Evolutionary conservation across 2,888 invertebrate genomes (phyloP).

Genomic region (Melinaea menophilus): DNA sequence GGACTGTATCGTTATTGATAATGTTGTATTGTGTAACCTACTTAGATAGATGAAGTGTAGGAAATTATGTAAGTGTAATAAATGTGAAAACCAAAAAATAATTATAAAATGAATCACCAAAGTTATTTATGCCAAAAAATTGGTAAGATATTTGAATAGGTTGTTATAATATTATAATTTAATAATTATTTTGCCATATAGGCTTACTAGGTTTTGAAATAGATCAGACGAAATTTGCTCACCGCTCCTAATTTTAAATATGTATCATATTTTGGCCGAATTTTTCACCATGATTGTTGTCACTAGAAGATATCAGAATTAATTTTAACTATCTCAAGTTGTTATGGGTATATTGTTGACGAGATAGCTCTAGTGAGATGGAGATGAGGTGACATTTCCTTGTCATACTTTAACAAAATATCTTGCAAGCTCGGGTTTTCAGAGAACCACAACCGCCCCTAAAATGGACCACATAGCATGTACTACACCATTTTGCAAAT

Average conservation of each 20-base stretch:
- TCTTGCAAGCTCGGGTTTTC: too few relatives aligned
- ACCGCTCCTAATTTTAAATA: background rate
- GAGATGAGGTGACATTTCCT: too few relatives aligned
- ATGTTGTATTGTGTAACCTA: background rate
- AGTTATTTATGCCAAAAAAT: slow-evolving; percentile 2
- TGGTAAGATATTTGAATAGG: background rate
- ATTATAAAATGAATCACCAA: background rate
- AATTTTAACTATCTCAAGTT: too few relatives aligned
- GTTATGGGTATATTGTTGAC: too few relatives aligned
- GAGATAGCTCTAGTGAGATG: too few relatives aligned
- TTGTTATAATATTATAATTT: background rate
- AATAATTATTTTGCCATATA: background rate
- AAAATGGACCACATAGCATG: slow-evolving; percentile 2
- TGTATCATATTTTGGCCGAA: too few relatives aligned
- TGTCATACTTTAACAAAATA: too few relatives aligned
- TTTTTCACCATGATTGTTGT: too few relatives aligned
- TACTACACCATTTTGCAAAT: background rate
- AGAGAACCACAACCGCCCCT: background rate
- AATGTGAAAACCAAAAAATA: background rate
- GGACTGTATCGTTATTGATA: slow-evolving; percentile 1
- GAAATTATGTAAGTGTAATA: background rate
- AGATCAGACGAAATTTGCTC: background rate
- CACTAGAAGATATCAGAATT: too few relatives aligned
- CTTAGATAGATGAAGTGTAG: slow-evolving; percentile 2
- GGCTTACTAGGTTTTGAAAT: background rate